Percentiles rank a stretch among this genome's conserved stretches.
These are phyloP conservation scores for Aplidium turbinatum DNA, from an alignment of 23 tunicate species.

Conservation along the genomic window DNA sequence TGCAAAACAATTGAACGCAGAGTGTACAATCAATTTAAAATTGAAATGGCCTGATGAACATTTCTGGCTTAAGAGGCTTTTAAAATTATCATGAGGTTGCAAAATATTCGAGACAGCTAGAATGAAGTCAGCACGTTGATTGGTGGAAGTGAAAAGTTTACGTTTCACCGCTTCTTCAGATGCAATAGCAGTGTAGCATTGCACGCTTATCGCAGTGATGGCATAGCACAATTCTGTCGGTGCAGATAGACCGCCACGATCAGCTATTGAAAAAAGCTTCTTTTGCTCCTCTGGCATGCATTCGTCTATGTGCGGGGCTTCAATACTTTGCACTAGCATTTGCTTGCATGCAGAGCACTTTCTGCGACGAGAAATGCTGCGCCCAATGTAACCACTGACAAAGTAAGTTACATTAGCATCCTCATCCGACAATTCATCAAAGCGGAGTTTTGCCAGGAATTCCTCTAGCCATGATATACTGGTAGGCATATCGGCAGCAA, in stretches of 20 bases:
- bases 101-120: not conserved
- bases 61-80: not conserved
- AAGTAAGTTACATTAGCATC: slow-evolving; percentile 11
- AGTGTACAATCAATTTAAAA: not conserved
- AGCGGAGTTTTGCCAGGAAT: not conserved
- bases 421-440: slow-evolving; percentile 8
- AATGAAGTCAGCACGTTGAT: slow-evolving; percentile 8
- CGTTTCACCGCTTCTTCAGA: not conserved
- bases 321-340: not conserved
- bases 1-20: slow-evolving; percentile 9
- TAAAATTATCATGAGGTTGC: not conserved
- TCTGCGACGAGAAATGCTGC: slow-evolving; percentile 7
- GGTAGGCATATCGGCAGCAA: not conserved
- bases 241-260: not conserved
- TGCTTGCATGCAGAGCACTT: slow-evolving; percentile 16
- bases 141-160: slow-evolving; percentile 11
- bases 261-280: not conserved
- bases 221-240: not conserved
- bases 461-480: not conserved
- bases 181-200: slow-evolving; percentile 2
- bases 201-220: not conserved
- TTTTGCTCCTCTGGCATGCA: slow-evolving; percentile 5
- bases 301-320: not conserved
- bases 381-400: slow-evolving; percentile 22
- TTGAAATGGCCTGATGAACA: slow-evolving; percentile 1